phyloP scores from a whole-genome alignment of 2,113 vertebrate species.

The Calonectris borealis region DNA sequence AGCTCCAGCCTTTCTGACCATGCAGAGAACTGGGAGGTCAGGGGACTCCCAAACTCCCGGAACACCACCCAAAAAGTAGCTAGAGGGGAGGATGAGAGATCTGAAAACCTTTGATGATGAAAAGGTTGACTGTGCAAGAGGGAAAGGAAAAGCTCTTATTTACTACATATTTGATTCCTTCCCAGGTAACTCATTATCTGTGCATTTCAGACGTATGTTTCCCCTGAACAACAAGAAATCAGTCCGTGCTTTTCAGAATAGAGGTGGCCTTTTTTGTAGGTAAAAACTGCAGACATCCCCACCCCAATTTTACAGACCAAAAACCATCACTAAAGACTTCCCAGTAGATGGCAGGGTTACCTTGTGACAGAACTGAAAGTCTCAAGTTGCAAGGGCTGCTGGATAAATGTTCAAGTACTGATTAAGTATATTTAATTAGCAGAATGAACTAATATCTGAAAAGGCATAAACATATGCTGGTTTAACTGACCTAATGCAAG shows the following conservation, averaged over 20 bases:
- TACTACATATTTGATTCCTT: background rate
- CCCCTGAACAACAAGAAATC: background rate
- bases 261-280: background rate
- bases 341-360: conserved; percentile 71
- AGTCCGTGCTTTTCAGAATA: background rate
- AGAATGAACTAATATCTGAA: background rate
- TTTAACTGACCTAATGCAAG: background rate
- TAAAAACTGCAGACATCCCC: background rate
- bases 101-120: background rate
- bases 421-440: background rate
- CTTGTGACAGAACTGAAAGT: background rate
- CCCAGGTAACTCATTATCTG: background rate
- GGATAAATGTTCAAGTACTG: background rate
- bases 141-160: background rate
- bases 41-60: background rate
- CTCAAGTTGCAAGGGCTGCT: background rate
- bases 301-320: background rate
- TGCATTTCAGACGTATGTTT: background rate
- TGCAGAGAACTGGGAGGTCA: background rate
- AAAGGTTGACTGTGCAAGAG: background rate
- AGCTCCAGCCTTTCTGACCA: fast-evolving
- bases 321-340: background rate
- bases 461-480: background rate
- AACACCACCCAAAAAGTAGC: background rate
- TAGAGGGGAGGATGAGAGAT: background rate